Evolutionary conservation across 2,888 invertebrate genomes (phyloP).

Genomic region (Invenusta paracnida): DNA sequence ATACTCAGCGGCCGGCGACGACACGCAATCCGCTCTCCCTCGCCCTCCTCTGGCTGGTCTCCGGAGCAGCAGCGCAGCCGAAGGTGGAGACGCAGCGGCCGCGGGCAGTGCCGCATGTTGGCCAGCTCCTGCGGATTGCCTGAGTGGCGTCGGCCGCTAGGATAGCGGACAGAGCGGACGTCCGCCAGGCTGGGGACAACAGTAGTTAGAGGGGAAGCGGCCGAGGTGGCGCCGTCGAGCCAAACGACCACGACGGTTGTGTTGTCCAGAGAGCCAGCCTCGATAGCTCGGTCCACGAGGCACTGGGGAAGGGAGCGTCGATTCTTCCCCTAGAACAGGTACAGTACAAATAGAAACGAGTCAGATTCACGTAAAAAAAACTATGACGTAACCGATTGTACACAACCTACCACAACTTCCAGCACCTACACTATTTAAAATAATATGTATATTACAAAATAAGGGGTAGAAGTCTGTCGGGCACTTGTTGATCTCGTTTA

Average conservation of each 20-base stretch:
- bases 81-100: not conserved
- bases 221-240: not conserved
- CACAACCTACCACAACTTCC: too few species aligned
- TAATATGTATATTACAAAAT: too few species aligned
- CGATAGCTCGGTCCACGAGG: not conserved
- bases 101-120: conserved; percentile 7
- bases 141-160: not conserved
- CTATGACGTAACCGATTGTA: too few species aligned
- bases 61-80: not conserved
- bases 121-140: not conserved
- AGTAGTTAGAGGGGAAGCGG: not conserved
- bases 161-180: not conserved
- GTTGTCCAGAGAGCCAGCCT: not conserved
- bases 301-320: not conserved
- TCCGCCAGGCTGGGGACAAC: not conserved
- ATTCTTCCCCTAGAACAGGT: too few species aligned
- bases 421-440: too few species aligned
- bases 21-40: not conserved
- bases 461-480: too few species aligned
- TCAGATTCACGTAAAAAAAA: too few species aligned
- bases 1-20: not conserved
- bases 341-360: too few species aligned
- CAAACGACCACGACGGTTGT: not conserved
- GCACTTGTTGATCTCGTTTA: too few species aligned
- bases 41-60: not conserved